Conservation (phyloP, 2,797 vertebrate genomes). For the Chaetophractus vellerosus region DNA sequence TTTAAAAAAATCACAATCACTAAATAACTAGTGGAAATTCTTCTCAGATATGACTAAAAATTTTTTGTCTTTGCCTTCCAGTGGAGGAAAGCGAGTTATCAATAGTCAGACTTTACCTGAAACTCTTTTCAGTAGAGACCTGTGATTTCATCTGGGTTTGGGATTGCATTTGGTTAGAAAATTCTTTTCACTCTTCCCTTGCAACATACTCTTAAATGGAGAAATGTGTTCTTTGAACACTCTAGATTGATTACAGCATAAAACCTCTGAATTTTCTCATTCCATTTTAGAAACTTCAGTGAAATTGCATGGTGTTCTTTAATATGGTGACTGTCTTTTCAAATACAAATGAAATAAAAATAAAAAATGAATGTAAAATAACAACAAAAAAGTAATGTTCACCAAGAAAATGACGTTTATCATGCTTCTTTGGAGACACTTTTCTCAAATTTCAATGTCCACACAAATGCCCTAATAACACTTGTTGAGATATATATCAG, state of each 20-base stretch:
- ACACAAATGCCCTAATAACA: not conserved
- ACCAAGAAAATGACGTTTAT: not conserved
- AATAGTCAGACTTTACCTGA: conserved; percentile 12
- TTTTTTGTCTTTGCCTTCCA: not conserved
- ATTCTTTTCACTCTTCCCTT: conserved; percentile 32
- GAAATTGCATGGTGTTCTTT: not conserved
- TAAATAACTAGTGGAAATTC: conserved; percentile 13
- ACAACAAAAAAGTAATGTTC: not conserved
- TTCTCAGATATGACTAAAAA: not conserved
- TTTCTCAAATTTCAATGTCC: not conserved
- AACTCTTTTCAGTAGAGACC: not conserved
- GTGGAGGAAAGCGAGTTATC: not conserved
- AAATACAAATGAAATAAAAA: not conserved
- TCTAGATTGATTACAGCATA: not conserved
- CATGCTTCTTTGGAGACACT: not conserved
- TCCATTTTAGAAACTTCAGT: not conserved
- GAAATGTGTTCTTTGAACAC: not conserved
- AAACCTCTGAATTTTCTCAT: not conserved
- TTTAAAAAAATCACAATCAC: not conserved
- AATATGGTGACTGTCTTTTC: not conserved
- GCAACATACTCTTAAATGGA: not conserved
- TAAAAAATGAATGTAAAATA: not conserved
- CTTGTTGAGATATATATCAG: not conserved
- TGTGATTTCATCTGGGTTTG: conserved; percentile 1
- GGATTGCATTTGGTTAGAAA: not conserved